phyloP scores from a whole-genome alignment of 2,888 invertebrate genomes.

The Zaprionus obscuricornis region DNA sequence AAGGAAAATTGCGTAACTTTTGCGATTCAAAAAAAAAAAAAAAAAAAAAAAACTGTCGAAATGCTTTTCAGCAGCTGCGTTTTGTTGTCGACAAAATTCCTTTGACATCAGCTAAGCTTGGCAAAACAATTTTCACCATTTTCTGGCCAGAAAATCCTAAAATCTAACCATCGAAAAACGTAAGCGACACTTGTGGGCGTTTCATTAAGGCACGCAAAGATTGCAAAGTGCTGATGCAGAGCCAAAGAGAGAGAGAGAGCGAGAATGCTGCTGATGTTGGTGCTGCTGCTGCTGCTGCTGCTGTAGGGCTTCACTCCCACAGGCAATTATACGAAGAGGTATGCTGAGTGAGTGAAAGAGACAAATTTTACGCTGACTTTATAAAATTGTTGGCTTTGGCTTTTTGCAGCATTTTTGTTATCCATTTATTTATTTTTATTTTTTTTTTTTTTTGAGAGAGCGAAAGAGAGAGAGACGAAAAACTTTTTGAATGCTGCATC shows the following conservation, averaged over 20 bases:
- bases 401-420: constrained; percentile 12
- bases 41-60: constrained; percentile 52
- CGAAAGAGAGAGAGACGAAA: no score
- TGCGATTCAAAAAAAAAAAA: constrained; percentile 12
- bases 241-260: background rate
- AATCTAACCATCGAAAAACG: constrained; percentile 38
- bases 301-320: no score
- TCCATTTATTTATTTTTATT: constrained; percentile 5
- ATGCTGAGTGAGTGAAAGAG: background rate
- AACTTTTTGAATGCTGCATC: constrained; percentile 36
- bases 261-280: no score
- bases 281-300: no score
- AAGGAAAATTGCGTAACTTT: constrained; percentile 58
- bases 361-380: constrained; percentile 18
- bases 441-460: no score
- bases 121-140: constrained; percentile 67
- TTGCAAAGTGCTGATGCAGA: background rate
- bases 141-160: constrained; percentile 12
- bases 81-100: constrained; percentile 43
- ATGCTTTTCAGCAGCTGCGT: constrained; percentile 34
- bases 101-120: constrained; percentile 61
- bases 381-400: constrained; percentile 13
- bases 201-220: constrained; percentile 55
- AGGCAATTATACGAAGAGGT: no score
- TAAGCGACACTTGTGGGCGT: constrained; percentile 67